Evolutionary conservation across 2,888 invertebrate genomes (phyloP).

Genomic region (Octonoba sinensis): DNA sequence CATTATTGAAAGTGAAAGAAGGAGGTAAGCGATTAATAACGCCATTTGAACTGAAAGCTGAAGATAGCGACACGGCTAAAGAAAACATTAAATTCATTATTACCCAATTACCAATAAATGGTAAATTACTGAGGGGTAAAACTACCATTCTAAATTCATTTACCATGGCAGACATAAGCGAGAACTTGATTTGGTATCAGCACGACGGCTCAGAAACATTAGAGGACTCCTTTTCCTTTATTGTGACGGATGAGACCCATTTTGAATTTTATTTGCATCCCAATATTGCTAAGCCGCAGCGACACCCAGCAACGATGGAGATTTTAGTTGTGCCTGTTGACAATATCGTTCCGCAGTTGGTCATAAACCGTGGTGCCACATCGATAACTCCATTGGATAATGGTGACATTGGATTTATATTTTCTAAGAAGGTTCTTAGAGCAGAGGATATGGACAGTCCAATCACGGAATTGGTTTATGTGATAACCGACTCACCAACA

Average conservation of each 20-base stretch:
- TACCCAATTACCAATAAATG: conserved; percentile 70
- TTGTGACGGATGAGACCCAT: conserved; percentile 71
- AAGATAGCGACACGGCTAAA: conserved; percentile 70
- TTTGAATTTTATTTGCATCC: conserved; percentile 70
- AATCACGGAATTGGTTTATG: conserved; percentile 68
- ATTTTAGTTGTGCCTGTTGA: conserved; percentile 71
- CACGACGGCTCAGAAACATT: conserved; percentile 71
- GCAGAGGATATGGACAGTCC: conserved; percentile 70
- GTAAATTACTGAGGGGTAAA: conserved; percentile 69
- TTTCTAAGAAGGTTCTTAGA: conserved; percentile 68
- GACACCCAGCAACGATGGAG: conserved; percentile 69
- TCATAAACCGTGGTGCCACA: conserved; percentile 69
- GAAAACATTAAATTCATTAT: conserved; percentile 69
- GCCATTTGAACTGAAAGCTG: conserved; percentile 71
- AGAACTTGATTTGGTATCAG: conserved; percentile 70
- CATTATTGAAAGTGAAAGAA: conserved; percentile 69
- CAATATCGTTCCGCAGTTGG: conserved; percentile 69
- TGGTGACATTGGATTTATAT: conserved; percentile 68
- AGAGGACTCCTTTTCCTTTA: conserved; percentile 70
- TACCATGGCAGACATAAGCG: conserved; percentile 69
- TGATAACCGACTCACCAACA: conserved; percentile 68
- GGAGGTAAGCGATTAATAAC: conserved; percentile 70
- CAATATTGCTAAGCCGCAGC: conserved; percentile 68
- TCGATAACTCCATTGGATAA: conserved; percentile 67
- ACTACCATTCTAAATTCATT: conserved; percentile 68